Base-by-base conservation (phyloP, 2,888 invertebrate genomes). In the Agonopterix arenella region DNA sequence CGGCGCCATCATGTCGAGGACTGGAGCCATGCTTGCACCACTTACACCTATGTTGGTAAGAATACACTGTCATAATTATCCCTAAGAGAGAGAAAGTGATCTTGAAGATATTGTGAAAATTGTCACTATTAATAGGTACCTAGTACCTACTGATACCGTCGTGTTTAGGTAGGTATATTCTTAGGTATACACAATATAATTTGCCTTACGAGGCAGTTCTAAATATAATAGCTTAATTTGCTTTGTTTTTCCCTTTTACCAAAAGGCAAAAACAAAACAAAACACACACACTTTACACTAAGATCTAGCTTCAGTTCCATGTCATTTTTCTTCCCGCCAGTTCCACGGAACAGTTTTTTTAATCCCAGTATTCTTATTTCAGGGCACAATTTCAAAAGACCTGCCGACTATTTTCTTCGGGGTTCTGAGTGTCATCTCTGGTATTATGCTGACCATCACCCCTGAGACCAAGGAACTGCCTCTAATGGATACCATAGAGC, bases 21-120 rank as follows among this genome's bases (percentile, higher is more conserved):
- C 90, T 37, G 93, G 93, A 1, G 90, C 91, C 4, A 91, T 93
- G 84, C 69, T 93, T 47, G 91, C 93, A 2, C 93, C 93, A 0
- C 90, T 93, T 53, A 91, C 92, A 36, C 92, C 92, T 11, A 80
- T 92, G 56, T 54, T 86, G 70, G 85, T 85, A 63, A 68, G 60
- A n/a, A n/a, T 9, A n/a, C 40, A 9, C 37, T n/a, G n/a, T n/a
- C n/a, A n/a, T n/a, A 9, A 38, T 9, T 38, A 38, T 38, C 10
- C 38, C 9, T 38, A n/a, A 9, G 38, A n/a, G 38, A n/a, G 10
- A 38, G 38, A 38, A 2, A 18, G 18, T 4, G 10, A 38, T n/a
- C 38, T 38, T 3, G n/a, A n/a, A n/a, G n/a, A n/a, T n/a, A n/a
- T n/a, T n/a, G n/a, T n/a, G n/a, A n/a, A n/a, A n/a, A n/a, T n/a